A percentile compares a stretch with the other conserved stretches of the same genome.
These are phyloP conservation scores for Dryobotodes eremita DNA, from an alignment of 2,888 invertebrate genomes.

Conservation along the genomic window DNA sequence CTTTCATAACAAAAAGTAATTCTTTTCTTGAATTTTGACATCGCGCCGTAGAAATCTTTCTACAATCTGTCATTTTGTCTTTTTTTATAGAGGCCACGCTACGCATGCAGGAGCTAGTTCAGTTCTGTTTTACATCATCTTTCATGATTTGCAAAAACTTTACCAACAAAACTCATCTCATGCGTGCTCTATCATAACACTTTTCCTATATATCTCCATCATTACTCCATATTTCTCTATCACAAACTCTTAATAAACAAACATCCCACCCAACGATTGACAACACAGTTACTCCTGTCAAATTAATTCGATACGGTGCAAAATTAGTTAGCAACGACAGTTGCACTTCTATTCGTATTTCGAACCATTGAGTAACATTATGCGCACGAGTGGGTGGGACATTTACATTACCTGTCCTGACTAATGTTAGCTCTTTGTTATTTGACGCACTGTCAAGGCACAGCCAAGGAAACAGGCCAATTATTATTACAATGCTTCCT, in stretches of 20 bases:
- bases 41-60: too few species aligned
- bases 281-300: slow-evolving; percentile 50
- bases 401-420: slow-evolving; percentile 82
- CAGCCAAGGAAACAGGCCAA: slow-evolving; percentile 79
- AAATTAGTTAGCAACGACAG: slow-evolving; percentile 57
- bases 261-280: slow-evolving; percentile 43
- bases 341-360: slow-evolving; percentile 52
- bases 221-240: background rate
- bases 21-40: too few species aligned
- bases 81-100: too few species aligned
- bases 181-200: background rate
- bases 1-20: too few species aligned
- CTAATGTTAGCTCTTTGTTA: slow-evolving; percentile 80
- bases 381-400: slow-evolving; percentile 76
- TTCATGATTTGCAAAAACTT: background rate
- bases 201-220: background rate
- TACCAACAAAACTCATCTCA: background rate
- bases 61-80: too few species aligned
- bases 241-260: slow-evolving; percentile 18
- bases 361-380: slow-evolving; percentile 60
- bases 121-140: background rate
- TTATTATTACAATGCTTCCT: slow-evolving; percentile 74
- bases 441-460: slow-evolving; percentile 86
- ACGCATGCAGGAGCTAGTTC: background rate
- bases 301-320: slow-evolving; percentile 47